These are phyloP conservation scores for Pelagia noctiluca DNA, from an alignment of 30 jellyfish, hydroid and myxozoan genomes.

Conservation along the genomic window DNA sequence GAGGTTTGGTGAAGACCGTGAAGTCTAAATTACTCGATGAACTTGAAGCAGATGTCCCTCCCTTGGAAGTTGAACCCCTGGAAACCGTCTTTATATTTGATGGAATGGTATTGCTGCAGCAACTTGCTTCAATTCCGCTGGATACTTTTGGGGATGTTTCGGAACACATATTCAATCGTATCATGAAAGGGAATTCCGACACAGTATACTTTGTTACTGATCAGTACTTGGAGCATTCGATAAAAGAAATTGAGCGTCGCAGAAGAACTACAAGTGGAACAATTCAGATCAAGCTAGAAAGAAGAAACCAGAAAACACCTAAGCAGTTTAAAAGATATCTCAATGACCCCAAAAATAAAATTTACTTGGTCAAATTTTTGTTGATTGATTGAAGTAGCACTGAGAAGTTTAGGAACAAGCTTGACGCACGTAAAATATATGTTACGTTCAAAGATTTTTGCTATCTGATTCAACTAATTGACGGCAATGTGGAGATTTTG, in stretches of 20 bases:
- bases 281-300: neutral
- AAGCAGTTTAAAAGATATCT: constrained; percentile 51
- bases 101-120: constrained; percentile 51
- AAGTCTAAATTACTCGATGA: constrained; percentile 47
- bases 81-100: constrained; percentile 40
- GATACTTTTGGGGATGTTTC: constrained; percentile 69
- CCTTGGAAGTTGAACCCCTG: neutral
- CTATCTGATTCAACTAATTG: neutral
- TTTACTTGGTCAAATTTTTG: constrained; percentile 21
- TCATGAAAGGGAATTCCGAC: constrained; percentile 27
- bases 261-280: constrained; percentile 21
- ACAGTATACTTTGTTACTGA: constrained; percentile 39
- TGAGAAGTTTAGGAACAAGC: neutral
- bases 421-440: neutral
- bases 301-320: constrained; percentile 55
- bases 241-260: neutral
- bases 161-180: constrained; percentile 13
- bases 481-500: constrained; percentile 1
- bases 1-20: constrained; percentile 49
- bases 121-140: constrained; percentile 22
- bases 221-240: constrained; percentile 9
- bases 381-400: constrained; percentile 41
- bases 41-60: constrained; percentile 15
- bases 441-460: constrained; percentile 29
- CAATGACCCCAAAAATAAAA: constrained; percentile 16